Base-by-base conservation (phyloP, 2,888 invertebrate species). In the Heliconius aoede region DNA sequence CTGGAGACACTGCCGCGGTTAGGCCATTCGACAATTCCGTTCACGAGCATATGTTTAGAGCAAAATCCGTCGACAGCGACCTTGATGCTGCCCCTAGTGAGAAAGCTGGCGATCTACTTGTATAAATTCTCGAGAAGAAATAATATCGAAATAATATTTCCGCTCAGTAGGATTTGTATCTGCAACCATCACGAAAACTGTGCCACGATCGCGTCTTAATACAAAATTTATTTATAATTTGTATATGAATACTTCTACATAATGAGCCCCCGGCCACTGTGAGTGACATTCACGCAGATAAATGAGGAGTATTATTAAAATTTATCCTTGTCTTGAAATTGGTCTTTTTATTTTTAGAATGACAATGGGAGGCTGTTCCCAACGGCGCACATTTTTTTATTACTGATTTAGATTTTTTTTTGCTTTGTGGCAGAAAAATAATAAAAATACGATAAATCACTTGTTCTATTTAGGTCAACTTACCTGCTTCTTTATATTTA, bases 371-470 rank as follows among this genome's bases (percentile, higher is more conserved):
- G 36, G 65, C 65, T 65, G 65, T 65, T 65, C 65, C 65, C 65
- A 65, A 65, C n/a, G 36, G 65, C 65, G 36, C 65, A 36, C 60
- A 75, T 71, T 46, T 71, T 36, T 32, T 51, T 30, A 32, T 55
- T 36, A 62, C 36, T 69, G 30, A 46, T 77, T 65, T 58, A 62
- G 74, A 40, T 30, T 24, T 30, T 58, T 62, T 74, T 73, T 46
- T 46, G 18, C 76, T 79, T 73, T 74, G 77, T 72, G 65, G 67
- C 60, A 79, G 75, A 65, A 65, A 64, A 32, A 64, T 21, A 8
- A 3, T 24, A 36, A 64, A 64, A 65, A 24, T 65, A 36, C 65
- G 36, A 65, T 65, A 65, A 65, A 65, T 65, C 36, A 65, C n/a
- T 32, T 15, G 13, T 36, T 7, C 15, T 65, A 24, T 40, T 40